These are phyloP conservation scores for Stramonita haemastoma DNA, from an alignment of 2,888 invertebrate species.

Conservation along the genomic window DNA sequence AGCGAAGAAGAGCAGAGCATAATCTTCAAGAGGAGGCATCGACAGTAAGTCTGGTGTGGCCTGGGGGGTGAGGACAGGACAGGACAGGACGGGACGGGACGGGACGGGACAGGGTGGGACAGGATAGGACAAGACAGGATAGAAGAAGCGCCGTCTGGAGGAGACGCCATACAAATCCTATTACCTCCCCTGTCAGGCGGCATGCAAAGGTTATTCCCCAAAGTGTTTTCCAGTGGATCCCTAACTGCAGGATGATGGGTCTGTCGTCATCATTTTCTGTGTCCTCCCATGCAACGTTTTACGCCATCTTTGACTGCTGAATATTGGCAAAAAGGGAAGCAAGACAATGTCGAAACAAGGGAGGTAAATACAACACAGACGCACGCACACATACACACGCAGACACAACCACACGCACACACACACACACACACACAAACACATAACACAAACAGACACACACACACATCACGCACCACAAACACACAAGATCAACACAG, in stretches of 20 bases:
- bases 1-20: neutral
- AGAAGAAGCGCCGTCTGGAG: neutral
- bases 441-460: neutral
- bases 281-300: neutral
- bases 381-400: too few relatives aligned
- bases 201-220: neutral
- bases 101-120: neutral
- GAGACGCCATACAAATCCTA: neutral
- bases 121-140: neutral
- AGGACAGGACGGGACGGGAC: neutral
- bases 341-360: too few relatives aligned
- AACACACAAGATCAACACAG: neutral
- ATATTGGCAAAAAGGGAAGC: neutral
- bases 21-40: too few relatives aligned
- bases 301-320: neutral
- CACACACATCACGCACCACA: neutral
- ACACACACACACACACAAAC: too few relatives aligned
- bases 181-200: neutral
- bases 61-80: neutral
- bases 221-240: constrained; percentile 8
- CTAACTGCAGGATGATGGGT: neutral
- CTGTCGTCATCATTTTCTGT: neutral
- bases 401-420: too few relatives aligned
- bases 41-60: neutral
- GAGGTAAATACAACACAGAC: too few relatives aligned